Base-by-base conservation (phyloP, 1,140 invertebrate species). In the Magallana ariakensis region DNA sequence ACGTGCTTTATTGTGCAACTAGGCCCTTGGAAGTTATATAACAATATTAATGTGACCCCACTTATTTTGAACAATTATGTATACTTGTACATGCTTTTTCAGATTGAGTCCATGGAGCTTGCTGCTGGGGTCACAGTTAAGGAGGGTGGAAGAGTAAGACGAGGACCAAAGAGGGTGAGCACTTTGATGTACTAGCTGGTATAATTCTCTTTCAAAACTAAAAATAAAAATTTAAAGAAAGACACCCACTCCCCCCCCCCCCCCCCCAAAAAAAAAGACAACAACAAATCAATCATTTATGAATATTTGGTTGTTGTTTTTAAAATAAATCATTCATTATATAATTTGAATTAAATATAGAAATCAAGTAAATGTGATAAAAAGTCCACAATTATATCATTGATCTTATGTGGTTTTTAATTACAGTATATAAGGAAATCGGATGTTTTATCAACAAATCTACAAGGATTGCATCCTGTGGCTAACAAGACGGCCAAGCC, bases 41-140 rank as follows among this genome's bases (percentile, higher is more conserved):
- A 46, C 33, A 46, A n/a, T n/a, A n/a, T n/a, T n/a, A n/a, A 46
- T 46, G 33, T 46, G 33, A 46, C 33, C 33, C 33, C 33, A 46
- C 33, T 46, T 46, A 46, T 46, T 46, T 46, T 46, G 2, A 46
- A 46, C 33, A 46, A 46, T 46, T 5, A 46, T 2, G 5, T 46
- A 46, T 46, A n/a, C n/a, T n/a, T n/a, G 0, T 46, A 46, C 33
- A 46, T 4, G 2, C 5, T 46, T 46, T 46, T 46, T 46, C 85
- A 94, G 94, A 92, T 94, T 88, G 93, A 94, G 81, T 86, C 91
- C 1, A 94, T 94, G 91, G 94, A 94, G 46, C 70, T 94, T 26
- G 80, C 92, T 19, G 88, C 92, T 16, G 94, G 94, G 57, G 94
- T 94, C 0, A 91, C 88, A 16, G 90, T 94, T 0, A 91, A 88